Percentiles rank a stretch among this genome's conserved stretches.
phyloP scores from a whole-genome alignment of 1,140 invertebrate species.

The Drosophila erecta region DNA sequence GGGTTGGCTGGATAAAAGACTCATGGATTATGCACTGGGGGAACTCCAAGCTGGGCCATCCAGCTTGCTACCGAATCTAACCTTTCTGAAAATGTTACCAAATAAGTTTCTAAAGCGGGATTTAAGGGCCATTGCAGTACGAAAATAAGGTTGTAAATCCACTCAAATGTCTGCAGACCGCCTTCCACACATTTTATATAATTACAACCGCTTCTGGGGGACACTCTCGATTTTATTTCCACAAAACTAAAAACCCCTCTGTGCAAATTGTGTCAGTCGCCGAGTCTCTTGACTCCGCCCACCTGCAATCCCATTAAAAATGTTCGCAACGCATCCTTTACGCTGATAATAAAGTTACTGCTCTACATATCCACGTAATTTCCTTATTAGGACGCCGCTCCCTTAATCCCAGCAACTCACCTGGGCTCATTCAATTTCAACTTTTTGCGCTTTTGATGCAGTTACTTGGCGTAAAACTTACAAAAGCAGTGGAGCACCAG shows the following conservation, averaged over 20 bases:
- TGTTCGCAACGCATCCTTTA: slow-evolving; percentile 10
- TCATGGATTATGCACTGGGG: slow-evolving; percentile 30
- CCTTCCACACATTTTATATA: background rate
- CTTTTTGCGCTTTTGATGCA: slow-evolving; percentile 49
- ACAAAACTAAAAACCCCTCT: slow-evolving; percentile 17
- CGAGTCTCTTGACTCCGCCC: background rate
- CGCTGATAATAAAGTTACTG: slow-evolving; percentile 14
- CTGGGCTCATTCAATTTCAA: slow-evolving; percentile 35
- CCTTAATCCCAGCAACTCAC: slow-evolving; percentile 19
- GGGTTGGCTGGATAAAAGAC: slow-evolving; percentile 3
- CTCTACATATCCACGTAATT: slow-evolving; percentile 40
- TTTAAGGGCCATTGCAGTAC: background rate
- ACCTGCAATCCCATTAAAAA: background rate
- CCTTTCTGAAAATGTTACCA: too few species aligned
- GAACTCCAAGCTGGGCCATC: slow-evolving; percentile 1
- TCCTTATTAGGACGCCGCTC: slow-evolving; percentile 33
- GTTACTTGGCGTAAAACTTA: slow-evolving; percentile 57
- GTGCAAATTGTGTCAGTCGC: slow-evolving; percentile 18
- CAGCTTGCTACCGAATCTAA: background rate
- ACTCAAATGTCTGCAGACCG: background rate
- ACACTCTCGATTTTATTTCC: slow-evolving; percentile 3
- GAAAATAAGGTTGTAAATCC: background rate
- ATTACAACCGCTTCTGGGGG: background rate
- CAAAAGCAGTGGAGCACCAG: slow-evolving; percentile 26
- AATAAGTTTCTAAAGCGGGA: background rate